Conservation (phyloP, 2,888 invertebrate genomes). For the Trachelus iudaicus region DNA sequence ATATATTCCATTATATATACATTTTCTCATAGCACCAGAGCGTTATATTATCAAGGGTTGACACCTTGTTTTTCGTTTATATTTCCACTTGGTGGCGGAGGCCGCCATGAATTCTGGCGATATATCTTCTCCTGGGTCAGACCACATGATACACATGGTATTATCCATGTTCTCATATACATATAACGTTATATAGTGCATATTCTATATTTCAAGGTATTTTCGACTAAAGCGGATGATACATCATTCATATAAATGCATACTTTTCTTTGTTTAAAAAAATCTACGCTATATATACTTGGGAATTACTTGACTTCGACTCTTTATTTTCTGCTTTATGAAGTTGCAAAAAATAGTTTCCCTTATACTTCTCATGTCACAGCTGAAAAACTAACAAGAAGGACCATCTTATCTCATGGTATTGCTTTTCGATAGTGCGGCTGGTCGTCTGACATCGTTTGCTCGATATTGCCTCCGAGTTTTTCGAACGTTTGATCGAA, state of each 20-base stretch:
- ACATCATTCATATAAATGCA: background rate
- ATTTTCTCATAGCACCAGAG: background rate
- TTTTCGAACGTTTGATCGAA: background rate
- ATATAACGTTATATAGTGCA: background rate
- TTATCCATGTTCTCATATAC: background rate
- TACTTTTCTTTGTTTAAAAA: background rate
- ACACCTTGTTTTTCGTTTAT: constrained; percentile 6
- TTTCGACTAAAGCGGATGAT: too few species aligned
- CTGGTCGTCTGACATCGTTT: background rate
- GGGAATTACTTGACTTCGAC: background rate
- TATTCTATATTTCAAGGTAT: too few species aligned
- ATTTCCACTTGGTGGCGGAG: background rate
- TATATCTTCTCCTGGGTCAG: background rate
- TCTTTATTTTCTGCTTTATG: background rate
- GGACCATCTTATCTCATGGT: background rate
- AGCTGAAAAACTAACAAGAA: background rate
- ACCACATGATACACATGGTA: background rate
- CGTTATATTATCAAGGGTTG: constrained; percentile 1
- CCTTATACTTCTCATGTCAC: background rate
- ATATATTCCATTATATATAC: background rate
- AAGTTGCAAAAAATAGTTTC: background rate
- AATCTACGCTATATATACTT: background rate
- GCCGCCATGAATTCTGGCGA: background rate
- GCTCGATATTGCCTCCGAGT: background rate
- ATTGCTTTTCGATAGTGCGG: background rate